phyloP scores from a whole-genome alignment of 2,888 invertebrate genomes.

The Theodoxus fluviatilis region DNA sequence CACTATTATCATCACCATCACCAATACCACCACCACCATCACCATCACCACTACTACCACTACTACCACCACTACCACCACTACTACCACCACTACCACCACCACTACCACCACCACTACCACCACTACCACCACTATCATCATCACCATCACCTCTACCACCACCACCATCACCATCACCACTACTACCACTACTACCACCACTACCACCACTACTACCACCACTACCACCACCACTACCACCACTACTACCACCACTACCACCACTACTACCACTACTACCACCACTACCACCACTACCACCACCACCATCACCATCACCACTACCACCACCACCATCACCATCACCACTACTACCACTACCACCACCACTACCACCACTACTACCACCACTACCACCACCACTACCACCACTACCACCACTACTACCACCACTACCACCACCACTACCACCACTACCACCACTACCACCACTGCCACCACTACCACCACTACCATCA shows the following conservation, averaged over 20 bases:
- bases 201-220: background rate
- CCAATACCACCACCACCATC: no score
- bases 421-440: no score
- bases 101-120: background rate
- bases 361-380: no score
- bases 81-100: slow-evolving; percentile 7
- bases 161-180: slow-evolving; percentile 8
- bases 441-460: no score
- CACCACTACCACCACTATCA: slow-evolving; percentile 1
- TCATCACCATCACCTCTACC: slow-evolving; percentile 8
- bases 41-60: background rate
- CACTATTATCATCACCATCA: background rate
- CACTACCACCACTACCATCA: background rate
- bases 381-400: no score
- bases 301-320: slow-evolving; percentile 8
- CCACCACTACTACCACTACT: background rate
- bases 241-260: slow-evolving; percentile 3
- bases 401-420: no score
- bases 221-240: background rate
- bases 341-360: background rate
- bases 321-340: background rate
- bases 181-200: background rate
- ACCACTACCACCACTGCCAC: no score
- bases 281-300: background rate
- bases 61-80: background rate